Conservation (phyloP, 2,113 vertebrate species). For the Corythaixoides concolor region DNA sequence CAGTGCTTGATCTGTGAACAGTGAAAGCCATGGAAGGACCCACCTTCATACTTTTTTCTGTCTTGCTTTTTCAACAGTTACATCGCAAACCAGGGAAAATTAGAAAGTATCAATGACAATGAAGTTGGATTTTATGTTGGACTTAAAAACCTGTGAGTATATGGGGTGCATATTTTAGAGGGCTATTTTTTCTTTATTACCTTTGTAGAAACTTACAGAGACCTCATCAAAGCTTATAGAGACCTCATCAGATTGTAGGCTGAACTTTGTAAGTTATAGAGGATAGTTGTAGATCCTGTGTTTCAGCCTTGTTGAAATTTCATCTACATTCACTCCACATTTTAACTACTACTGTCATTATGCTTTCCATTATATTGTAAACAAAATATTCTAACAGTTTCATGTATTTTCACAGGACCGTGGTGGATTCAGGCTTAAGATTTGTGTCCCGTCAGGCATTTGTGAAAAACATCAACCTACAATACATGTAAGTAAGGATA, state of each 20-base stretch:
- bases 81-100: conserved; percentile 90
- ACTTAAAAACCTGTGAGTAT: conserved; percentile 95
- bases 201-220: background rate
- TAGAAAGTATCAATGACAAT: conserved; percentile 92
- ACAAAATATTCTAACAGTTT: background rate
- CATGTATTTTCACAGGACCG: conserved; percentile 80
- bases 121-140: conserved; percentile 90
- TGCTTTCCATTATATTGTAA: background rate
- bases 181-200: background rate
- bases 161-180: background rate
- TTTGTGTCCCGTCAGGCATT: conserved; percentile 91
- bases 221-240: background rate
- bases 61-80: conserved; percentile 81
- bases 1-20: background rate
- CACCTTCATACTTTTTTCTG: background rate
- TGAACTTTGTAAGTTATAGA: background rate
- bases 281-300: background rate
- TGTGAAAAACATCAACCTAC: conserved; percentile 88
- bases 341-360: background rate
- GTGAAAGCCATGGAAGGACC: background rate
- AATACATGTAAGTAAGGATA: conserved; percentile 89
- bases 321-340: background rate
- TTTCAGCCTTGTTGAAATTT: background rate
- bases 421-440: conserved; percentile 91
- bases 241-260: background rate